These are phyloP conservation scores for Sceliomorpha sp. DNA, from an alignment of 2,888 invertebrate species.

Conservation along the genomic window DNA sequence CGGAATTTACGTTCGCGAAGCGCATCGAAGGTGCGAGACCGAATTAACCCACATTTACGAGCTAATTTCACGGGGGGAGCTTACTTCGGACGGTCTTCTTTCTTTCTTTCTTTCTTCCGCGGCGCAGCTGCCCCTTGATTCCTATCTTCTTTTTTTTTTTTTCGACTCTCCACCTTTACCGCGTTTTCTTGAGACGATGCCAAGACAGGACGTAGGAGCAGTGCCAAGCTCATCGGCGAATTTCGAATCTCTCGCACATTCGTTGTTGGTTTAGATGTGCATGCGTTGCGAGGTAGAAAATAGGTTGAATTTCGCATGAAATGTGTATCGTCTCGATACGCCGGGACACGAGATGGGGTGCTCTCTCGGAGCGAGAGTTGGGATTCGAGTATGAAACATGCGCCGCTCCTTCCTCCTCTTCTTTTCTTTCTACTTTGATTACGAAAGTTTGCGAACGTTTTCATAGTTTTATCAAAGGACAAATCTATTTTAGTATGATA, in stretches of 20 bases:
- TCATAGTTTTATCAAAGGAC: too few species aligned
- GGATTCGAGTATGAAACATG: too few species aligned
- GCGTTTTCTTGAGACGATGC: conserved; percentile 44
- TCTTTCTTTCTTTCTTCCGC: conserved; percentile 13
- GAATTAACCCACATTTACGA: conserved; percentile 53
- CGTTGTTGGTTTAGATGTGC: background rate
- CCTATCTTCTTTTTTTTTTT: conserved; percentile 3
- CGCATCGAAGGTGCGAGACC: conserved; percentile 26
- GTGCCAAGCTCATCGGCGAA: conserved; percentile 31
- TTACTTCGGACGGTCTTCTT: conserved; percentile 18
- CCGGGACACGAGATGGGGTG: too few species aligned
- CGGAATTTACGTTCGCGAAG: conserved; percentile 14
- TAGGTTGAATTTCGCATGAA: conserved; percentile 56
- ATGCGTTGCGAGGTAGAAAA: too few species aligned
- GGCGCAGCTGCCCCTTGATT: background rate
- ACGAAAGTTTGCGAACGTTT: too few species aligned
- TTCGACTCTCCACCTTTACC: conserved; percentile 7
- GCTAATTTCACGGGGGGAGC: conserved; percentile 46
- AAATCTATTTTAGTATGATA: too few species aligned
- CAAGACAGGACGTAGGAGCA: conserved; percentile 32
- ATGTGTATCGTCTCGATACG: too few species aligned
- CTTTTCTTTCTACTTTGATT: too few species aligned
- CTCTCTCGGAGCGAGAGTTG: too few species aligned
- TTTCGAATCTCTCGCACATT: conserved; percentile 31
- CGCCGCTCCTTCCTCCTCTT: too few species aligned